A percentile compares a stretch with the other conserved stretches of the same genome.
These are phyloP conservation scores for Lapara coniferarum DNA, from an alignment of 2,888 invertebrate genomes.

Conservation along the genomic window DNA sequence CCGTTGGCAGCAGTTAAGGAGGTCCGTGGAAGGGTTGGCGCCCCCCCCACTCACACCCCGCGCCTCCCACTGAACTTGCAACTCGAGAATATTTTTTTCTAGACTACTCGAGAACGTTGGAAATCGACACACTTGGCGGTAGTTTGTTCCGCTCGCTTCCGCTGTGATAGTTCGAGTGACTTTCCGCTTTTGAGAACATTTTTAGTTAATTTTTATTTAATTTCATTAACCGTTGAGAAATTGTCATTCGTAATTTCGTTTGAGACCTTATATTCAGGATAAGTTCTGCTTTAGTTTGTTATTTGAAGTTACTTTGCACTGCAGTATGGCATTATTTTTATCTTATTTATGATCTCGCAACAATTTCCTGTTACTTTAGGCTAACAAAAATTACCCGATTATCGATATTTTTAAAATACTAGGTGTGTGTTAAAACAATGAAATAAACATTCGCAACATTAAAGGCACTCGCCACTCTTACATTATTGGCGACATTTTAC, in stretches of 20 bases:
- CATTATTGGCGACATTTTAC: too few species aligned
- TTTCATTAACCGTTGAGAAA: constrained; percentile 31
- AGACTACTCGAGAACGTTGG: constrained; percentile 77
- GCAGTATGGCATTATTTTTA: neutral
- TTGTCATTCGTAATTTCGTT: constrained; percentile 23
- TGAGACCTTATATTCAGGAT: constrained; percentile 27
- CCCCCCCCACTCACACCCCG: constrained; percentile 48
- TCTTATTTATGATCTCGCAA: neutral
- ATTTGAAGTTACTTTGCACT: constrained; percentile 25
- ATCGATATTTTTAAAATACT: too few species aligned
- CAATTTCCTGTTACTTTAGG: too few species aligned
- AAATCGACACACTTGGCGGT: constrained; percentile 82
- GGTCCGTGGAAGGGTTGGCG: constrained; percentile 64
- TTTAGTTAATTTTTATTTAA: constrained; percentile 50
- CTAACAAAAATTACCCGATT: too few species aligned
- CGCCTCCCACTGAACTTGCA: constrained; percentile 68
- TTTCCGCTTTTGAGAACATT: constrained; percentile 60
- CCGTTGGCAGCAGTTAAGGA: constrained; percentile 80
- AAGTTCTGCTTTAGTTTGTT: constrained; percentile 19
- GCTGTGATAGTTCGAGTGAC: constrained; percentile 80
- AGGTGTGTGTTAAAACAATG: too few species aligned
- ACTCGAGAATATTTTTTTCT: constrained; percentile 82
- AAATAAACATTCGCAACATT: too few species aligned
- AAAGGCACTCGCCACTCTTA: too few species aligned
- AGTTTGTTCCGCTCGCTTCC: constrained; percentile 75